These are phyloP conservation scores for Nowickia ferox DNA, from an alignment of 2,888 invertebrate genomes.

Conservation along the genomic window DNA sequence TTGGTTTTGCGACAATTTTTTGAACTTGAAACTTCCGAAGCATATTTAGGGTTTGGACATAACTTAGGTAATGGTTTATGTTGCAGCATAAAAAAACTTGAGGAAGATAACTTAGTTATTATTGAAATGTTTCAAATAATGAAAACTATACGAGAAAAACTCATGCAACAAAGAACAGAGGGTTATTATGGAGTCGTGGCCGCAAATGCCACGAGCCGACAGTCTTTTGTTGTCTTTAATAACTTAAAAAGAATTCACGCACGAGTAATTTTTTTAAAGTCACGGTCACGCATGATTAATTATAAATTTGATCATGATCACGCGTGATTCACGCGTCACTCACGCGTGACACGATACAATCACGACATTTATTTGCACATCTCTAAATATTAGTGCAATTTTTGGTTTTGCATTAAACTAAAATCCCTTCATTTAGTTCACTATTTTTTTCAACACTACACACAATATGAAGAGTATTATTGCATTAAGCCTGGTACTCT, in stretches of 20 bases:
- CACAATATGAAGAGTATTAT: no score
- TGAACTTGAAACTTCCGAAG: conserved; percentile 1
- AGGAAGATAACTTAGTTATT: conserved; percentile 41
- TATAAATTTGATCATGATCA: no score
- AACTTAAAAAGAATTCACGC: conserved; percentile 2
- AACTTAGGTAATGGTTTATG: neutral
- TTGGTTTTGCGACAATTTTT: neutral
- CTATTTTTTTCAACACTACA: no score
- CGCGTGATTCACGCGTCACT: no score
- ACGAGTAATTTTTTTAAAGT: no score
- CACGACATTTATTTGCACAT: no score
- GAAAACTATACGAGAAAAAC: conserved; percentile 13
- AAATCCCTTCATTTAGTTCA: no score
- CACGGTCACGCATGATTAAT: no score
- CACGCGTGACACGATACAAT: no score
- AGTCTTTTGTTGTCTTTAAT: conserved; percentile 1
- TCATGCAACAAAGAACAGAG: conserved; percentile 13
- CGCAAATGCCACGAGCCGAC: conserved; percentile 2
- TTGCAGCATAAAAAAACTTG: conserved; percentile 49
- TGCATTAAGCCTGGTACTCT: no score
- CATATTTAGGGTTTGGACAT: neutral
- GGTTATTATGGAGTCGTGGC: conserved; percentile 9
- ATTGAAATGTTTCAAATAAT: conserved; percentile 36
- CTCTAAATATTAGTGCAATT: no score
- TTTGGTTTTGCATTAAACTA: no score